Percentiles rank a stretch among this genome's conserved stretches.
Evolutionary conservation across 2,888 invertebrate species (phyloP).

Genomic region (Glaucopsyche alexis): DNA sequence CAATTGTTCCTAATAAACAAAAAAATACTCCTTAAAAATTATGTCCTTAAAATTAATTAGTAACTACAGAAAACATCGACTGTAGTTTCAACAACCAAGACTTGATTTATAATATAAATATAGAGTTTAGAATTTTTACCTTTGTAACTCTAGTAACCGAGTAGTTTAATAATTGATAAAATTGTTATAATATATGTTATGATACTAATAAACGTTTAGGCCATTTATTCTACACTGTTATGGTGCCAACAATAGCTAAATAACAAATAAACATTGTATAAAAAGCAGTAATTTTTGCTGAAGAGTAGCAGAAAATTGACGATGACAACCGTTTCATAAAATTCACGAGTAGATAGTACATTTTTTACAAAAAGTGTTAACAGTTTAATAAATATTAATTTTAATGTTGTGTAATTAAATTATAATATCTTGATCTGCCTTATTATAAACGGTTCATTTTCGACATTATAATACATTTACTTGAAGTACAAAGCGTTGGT

Average conservation of each 20-base stretch:
- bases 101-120: background rate
- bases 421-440: conserved; percentile 40
- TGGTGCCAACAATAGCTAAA: no score
- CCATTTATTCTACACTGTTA: background rate
- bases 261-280: no score
- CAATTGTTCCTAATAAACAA: background rate
- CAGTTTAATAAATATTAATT: conserved; percentile 25
- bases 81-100: background rate
- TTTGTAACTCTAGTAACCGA: background rate
- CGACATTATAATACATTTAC: conserved; percentile 47
- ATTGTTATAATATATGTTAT: background rate
- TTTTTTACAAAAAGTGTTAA: conserved; percentile 1
- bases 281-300: no score
- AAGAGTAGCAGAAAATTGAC: no score
- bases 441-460: conserved; percentile 45
- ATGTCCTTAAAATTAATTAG: background rate
- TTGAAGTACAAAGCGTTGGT: conserved; percentile 44
- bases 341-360: no score
- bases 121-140: background rate
- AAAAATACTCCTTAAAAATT: background rate
- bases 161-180: background rate
- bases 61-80: background rate
- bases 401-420: conserved; percentile 17
- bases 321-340: no score
- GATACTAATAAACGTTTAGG: background rate